phyloP scores from a whole-genome alignment of 2,888 invertebrate genomes.

The Drosophila emarginata region DNA sequence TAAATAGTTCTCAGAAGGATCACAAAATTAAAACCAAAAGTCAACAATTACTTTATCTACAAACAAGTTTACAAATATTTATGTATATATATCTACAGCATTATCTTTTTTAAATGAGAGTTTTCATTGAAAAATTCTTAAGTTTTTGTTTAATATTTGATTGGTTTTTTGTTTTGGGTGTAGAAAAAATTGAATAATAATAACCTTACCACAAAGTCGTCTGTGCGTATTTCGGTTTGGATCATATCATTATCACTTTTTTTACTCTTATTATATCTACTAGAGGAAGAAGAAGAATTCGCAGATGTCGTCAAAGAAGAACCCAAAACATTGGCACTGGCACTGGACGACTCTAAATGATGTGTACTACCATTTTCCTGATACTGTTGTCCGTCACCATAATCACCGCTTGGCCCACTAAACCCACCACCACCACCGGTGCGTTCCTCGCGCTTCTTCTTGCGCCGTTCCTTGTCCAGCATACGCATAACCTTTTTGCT shows the following conservation, averaged over 20 bases:
- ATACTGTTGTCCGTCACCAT: not conserved
- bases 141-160: not conserved
- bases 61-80: not conserved
- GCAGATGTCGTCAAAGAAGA: constrained; percentile 12
- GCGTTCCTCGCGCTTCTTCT: constrained; percentile 79
- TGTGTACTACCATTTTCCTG: constrained; percentile 67
- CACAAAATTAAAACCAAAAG: not conserved
- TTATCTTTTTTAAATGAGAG: not conserved
- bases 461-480: constrained; percentile 89
- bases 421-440: constrained; percentile 49
- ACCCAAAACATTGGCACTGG: constrained; percentile 5
- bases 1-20: not conserved
- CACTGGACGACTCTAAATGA: constrained; percentile 67
- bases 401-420: constrained; percentile 7
- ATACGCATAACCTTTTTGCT: constrained; percentile 94
- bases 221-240: constrained; percentile 87
- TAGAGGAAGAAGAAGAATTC: constrained; percentile 31
- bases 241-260: constrained; percentile 83
- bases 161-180: constrained; percentile 33
- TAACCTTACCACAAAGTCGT: constrained; percentile 87
- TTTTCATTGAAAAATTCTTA: not conserved
- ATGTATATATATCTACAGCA: not conserved
- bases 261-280: constrained; percentile 80
- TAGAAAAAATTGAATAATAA: constrained; percentile 82
- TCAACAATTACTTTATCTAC: not conserved